Conservation (phyloP, 2,797 vertebrate species). For the Cephalopachus bancanus region DNA sequence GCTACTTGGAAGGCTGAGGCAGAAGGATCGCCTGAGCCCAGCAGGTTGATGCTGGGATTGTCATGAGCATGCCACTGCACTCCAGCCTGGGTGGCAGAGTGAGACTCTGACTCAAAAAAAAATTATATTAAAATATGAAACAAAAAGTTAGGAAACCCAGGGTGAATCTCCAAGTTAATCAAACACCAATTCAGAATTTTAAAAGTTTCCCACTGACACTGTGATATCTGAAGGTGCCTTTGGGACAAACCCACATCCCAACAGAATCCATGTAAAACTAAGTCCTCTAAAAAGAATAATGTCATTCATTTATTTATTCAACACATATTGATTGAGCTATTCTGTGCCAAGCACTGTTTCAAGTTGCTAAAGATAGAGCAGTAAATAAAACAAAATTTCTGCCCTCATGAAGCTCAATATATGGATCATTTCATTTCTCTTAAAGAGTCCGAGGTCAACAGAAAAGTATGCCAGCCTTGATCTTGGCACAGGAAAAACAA, state of each 20-base stretch:
- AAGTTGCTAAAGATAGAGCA: slow-evolving; percentile 8
- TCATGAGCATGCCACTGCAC: too few relatives aligned
- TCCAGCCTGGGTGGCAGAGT: too few relatives aligned
- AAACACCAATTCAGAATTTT: background rate
- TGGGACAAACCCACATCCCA: background rate
- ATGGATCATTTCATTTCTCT: slow-evolving; percentile 38
- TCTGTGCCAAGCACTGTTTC: background rate
- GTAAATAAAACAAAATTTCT: slow-evolving; percentile 49
- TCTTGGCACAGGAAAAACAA: slow-evolving; percentile 13
- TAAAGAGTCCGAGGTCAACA: slow-evolving; percentile 30
- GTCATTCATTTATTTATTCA: slow-evolving; percentile 43
- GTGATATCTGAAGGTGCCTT: background rate
- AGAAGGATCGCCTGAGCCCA: too few relatives aligned
- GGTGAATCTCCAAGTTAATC: slow-evolving; percentile 23
- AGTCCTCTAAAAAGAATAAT: slow-evolving; percentile 37
- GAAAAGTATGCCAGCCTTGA: slow-evolving; percentile 23
- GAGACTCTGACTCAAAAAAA: too few relatives aligned
- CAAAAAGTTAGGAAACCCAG: background rate
- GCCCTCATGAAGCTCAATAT: background rate
- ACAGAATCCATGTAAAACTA: slow-evolving; percentile 10
- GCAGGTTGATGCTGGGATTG: too few relatives aligned
- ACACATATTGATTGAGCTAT: background rate
- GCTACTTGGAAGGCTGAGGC: too few relatives aligned
- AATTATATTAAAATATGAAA: slow-evolving; percentile 15
- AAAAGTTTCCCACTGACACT: background rate